Evolutionary conservation across 1,140 invertebrate genomes (phyloP), one percentile per base, ranked within the genome.

Genomic region (Drosophila sp.): DNA sequence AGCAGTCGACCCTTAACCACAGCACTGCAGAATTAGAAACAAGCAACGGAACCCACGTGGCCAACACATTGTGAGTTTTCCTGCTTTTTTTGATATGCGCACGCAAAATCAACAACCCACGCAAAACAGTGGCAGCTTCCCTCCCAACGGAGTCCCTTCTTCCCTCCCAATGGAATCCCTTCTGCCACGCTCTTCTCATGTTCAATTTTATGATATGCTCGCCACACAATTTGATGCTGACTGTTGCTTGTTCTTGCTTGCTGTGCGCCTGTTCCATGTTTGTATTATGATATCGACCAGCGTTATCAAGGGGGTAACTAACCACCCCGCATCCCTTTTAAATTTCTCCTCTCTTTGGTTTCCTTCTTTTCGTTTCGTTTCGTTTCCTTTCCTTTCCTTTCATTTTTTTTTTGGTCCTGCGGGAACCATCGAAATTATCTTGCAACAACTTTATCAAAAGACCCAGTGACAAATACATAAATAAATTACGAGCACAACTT

Each of bases 201-300:
- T 4, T 21, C 21, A 21, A 21, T 21, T 21, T 21, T 4, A 4
- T 1, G 21, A 21, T 16, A 13, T 51, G 27, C 48, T 54, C 36
- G 51, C 14, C 29, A 36, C 36, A 13, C 7, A 70, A 43, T 76
- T 61, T 14, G 53, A 7, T 56, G 45, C 29, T 41, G 71, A 34
- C 40, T 72, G 72, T 64, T 76, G 67, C 45, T 61, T 48, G 32
- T 14, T 13, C n/a, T 48, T 56, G 25, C 14, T 36, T 89, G 63
- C 73, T 89, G 83, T 46, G 83, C 83, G 87, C 83, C 83, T 89
- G 82, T 73, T 89, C 66, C 80, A 63, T 89, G 84, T 89, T 89
- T 89, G 87, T 89, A 89, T 89, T 89, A 89, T 80, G 84, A 89
- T 89, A 89, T 89, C 83, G 83, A 89, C 83, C 48, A 18, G 21